Conservation (phyloP, 2,797 vertebrate genomes). For the Nothura maculosa region DNA sequence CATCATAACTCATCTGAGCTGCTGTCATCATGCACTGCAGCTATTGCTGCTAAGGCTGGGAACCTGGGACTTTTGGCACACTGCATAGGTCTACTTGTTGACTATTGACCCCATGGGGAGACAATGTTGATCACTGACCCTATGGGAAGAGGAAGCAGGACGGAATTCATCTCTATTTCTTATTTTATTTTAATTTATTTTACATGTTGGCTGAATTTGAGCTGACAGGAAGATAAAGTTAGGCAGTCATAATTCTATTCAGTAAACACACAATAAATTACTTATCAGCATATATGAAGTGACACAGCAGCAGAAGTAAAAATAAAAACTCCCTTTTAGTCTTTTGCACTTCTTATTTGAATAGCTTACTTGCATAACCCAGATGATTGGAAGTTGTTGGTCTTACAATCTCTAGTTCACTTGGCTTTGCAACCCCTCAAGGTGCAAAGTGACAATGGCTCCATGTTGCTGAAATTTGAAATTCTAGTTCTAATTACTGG, state of each 20-base stretch:
- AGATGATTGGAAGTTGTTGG: neutral
- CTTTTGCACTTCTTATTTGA: neutral
- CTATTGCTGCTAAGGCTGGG: neutral
- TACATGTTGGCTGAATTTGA: neutral
- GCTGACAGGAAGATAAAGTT: neutral
- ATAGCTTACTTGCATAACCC: neutral
- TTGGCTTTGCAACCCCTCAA: neutral
- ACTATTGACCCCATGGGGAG: neutral
- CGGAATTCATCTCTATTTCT: neutral
- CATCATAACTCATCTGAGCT: rapidly evolving
- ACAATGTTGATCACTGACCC: neutral
- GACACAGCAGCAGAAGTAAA: neutral
- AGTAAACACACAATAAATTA: neutral
- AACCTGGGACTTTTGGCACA: neutral
- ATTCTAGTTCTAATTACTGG: neutral
- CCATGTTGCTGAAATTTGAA: rapidly evolving
- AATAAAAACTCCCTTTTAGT: neutral
- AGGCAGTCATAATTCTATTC: neutral
- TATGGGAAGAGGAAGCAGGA: neutral
- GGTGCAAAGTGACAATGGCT: neutral
- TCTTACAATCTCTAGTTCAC: neutral
- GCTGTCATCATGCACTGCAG: neutral
- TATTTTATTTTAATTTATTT: neutral
- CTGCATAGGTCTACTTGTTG: neutral
- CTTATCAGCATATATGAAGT: neutral